phyloP scores from a whole-genome alignment of 2,888 invertebrate genomes.

The Troilus luridus region DNA sequence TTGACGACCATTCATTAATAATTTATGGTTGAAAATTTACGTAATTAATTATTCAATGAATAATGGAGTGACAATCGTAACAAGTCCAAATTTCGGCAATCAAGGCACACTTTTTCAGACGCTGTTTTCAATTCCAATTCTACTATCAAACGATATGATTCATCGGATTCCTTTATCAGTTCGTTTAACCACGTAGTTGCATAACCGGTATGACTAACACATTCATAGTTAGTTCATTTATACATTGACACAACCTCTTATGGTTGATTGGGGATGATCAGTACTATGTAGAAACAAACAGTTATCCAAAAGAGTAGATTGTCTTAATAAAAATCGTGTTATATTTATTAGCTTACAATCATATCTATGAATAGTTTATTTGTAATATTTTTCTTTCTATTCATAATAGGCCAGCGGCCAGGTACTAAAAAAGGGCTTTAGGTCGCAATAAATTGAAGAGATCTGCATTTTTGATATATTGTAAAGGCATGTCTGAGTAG shows the following conservation, averaged over 20 bases:
- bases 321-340: neutral
- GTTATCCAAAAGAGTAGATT: neutral
- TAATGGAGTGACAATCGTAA: neutral
- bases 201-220: neutral
- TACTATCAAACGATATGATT: neutral
- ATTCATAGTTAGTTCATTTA: constrained; percentile 17
- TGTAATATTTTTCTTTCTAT: neutral
- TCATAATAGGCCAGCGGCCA: no score
- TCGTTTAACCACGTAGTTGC: neutral
- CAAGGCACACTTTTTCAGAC: neutral
- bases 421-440: no score
- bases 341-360: neutral
- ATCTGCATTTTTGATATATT: no score
- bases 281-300: neutral
- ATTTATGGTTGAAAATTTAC: neutral
- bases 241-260: neutral
- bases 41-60: neutral
- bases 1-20: neutral
- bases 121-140: constrained; percentile 14
- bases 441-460: no score
- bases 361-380: constrained; percentile 4
- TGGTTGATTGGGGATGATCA: neutral
- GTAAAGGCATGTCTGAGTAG: no score
- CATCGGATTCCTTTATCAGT: neutral
- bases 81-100: neutral